These are phyloP conservation scores for Caenorhabditis sp. DNA, from an alignment of 2,888 invertebrate genomes.

Conservation along the genomic window DNA sequence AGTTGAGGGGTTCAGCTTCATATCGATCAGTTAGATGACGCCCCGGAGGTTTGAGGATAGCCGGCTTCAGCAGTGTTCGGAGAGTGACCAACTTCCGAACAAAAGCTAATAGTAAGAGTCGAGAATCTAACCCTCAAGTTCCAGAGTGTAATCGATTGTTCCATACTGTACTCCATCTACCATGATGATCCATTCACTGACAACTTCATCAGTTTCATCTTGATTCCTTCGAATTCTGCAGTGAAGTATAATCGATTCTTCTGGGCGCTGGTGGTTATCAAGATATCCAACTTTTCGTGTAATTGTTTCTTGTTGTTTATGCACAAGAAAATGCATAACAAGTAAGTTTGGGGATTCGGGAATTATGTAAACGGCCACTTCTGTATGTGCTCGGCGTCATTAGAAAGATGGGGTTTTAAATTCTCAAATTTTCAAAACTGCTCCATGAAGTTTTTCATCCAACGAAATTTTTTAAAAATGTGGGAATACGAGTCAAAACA, in stretches of 20 bases:
- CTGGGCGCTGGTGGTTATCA: constrained; percentile 18
- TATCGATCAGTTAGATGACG: too few species aligned
- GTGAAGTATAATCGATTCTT: constrained; percentile 8
- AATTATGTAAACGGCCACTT: background rate
- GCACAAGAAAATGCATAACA: constrained; percentile 26
- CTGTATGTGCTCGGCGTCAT: background rate
- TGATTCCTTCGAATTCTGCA: constrained; percentile 34
- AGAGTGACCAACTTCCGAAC: too few species aligned
- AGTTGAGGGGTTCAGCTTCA: too few species aligned
- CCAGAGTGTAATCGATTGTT: constrained; percentile 17
- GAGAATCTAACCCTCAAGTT: too few species aligned
- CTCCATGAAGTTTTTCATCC: too few species aligned
- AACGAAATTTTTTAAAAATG: too few species aligned
- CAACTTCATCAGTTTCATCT: constrained; percentile 21
- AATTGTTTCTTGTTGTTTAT: constrained; percentile 12
- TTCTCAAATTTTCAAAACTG: too few species aligned
- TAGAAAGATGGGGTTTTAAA: too few species aligned
- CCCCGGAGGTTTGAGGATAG: too few species aligned
- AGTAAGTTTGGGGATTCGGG: background rate
- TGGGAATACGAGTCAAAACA: too few species aligned
- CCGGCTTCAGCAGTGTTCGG: too few species aligned
- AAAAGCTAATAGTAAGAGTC: too few species aligned
- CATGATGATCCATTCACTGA: constrained; percentile 36
- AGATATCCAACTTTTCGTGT: constrained; percentile 20
- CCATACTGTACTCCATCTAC: constrained; percentile 9